Evolutionary conservation across 2,797 vertebrate genomes (phyloP).

Genomic region (Neosilurus hyrtlii): DNA sequence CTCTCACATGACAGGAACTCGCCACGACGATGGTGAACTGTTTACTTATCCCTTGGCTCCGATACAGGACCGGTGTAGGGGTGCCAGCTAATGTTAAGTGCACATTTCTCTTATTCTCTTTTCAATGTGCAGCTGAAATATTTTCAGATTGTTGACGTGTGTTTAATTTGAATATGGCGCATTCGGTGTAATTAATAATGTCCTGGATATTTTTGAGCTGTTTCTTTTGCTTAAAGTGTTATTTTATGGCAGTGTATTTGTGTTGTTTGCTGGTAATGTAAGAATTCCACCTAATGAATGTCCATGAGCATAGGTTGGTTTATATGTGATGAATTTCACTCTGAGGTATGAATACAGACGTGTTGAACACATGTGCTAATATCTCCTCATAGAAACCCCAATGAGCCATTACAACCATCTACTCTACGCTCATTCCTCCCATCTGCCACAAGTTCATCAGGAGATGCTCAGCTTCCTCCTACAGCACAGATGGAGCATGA

Average conservation of each 20-base stretch:
- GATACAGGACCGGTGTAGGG: constrained; percentile 9
- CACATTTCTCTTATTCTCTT: constrained; percentile 5
- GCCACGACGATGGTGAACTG: constrained; percentile 11
- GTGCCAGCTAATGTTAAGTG: constrained; percentile 21
- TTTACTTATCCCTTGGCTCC: constrained; percentile 37
- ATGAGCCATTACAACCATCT: constrained; percentile 75
- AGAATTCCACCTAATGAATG: background rate
- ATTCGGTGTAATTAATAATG: background rate
- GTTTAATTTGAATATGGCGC: background rate
- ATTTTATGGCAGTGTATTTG: constrained; percentile 17
- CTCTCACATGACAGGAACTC: constrained; percentile 44
- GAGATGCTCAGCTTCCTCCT: constrained; percentile 56
- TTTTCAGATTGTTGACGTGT: background rate
- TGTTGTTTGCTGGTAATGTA: constrained; percentile 1
- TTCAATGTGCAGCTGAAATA: background rate
- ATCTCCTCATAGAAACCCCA: constrained; percentile 76
- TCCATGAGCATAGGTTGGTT: background rate
- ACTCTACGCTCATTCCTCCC: constrained; percentile 69
- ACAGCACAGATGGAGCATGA: constrained; percentile 69
- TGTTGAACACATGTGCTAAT: constrained; percentile 78
- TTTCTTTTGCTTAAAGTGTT: background rate
- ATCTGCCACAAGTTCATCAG: constrained; percentile 68
- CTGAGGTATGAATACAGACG: constrained; percentile 67
- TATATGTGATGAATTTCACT: constrained; percentile 9
- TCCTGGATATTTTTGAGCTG: background rate